phyloP scores from a whole-genome alignment of 30 jellyfish, hydroid and myxozoan species.

The Mastigias papua region DNA sequence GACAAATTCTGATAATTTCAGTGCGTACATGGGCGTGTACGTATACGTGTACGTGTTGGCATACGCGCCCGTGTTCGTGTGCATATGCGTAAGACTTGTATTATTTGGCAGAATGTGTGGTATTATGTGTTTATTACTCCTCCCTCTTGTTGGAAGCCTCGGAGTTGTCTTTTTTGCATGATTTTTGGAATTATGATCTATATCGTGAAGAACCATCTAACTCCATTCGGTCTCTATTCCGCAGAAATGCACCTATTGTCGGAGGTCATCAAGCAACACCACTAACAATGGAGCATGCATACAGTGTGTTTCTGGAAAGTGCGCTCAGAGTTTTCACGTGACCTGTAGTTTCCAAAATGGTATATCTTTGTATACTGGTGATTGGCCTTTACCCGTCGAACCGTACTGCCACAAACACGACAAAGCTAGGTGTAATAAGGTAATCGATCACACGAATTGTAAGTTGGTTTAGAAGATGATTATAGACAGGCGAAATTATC shows the following conservation, averaged over 20 bases:
- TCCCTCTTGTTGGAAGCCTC: too few species aligned
- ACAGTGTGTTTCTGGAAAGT: slow-evolving; percentile 86
- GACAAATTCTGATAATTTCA: too few species aligned
- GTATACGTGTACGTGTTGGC: too few species aligned
- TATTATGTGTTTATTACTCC: too few species aligned
- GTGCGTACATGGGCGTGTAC: too few species aligned
- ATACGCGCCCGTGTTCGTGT: too few species aligned
- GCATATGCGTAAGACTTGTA: too few species aligned
- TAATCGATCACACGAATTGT: neutral
- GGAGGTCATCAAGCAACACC: slow-evolving; percentile 30
- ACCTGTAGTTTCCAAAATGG: slow-evolving; percentile 93
- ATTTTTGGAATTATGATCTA: too few species aligned
- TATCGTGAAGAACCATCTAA: neutral
- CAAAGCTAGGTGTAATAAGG: slow-evolving; percentile 34
- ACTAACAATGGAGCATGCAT: slow-evolving; percentile 78
- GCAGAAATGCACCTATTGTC: slow-evolving; percentile 85
- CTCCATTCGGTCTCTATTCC: neutral
- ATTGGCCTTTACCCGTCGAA: slow-evolving; percentile 90
- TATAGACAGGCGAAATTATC: too few species aligned
- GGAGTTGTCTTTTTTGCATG: too few species aligned
- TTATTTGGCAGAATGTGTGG: too few species aligned
- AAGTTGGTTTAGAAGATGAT: neutral
- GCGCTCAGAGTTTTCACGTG: slow-evolving; percentile 90
- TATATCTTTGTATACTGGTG: slow-evolving; percentile 81
- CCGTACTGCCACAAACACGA: slow-evolving; percentile 82